Base-by-base conservation (phyloP, 2,888 invertebrate species). In the Seira ritae region DNA sequence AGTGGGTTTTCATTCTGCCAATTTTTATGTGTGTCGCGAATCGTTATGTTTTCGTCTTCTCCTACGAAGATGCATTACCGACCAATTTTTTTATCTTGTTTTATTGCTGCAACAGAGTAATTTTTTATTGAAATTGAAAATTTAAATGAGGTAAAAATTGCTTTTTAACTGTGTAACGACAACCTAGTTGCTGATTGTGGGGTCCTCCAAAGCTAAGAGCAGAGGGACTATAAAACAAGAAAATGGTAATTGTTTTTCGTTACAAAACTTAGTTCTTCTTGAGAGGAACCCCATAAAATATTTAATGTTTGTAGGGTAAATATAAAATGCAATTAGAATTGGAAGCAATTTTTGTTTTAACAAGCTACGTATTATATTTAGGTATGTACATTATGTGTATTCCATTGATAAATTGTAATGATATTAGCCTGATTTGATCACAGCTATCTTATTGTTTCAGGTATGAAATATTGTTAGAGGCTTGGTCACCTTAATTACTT, bases 51-150 rank as follows among this genome's bases (percentile, higher is more conserved):
- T 42, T 42, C n/a, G n/a, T n/a, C n/a, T n/a, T n/a, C n/a, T n/a
- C n/a, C 12, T 42, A 8, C 12, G 42, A 42, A 42, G 42, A 42
- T 42, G 42, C 42, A 42, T 42, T n/a, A 42, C 12, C 6, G 42
- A n/a, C n/a, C 12, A 42, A 42, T 42, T 12, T 42, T 12, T 15
- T n/a, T n/a, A 50, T 31, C 50, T 50, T 50, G 50, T 50, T 50
- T 50, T 50, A 50, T 50, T 50, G 17, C 50, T 2, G 2, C 50
- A 50, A 50, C 50, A 50, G 12, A 50, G 50, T 50, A 50, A 50
- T 50, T 50, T 50, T 50, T 50, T 50, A 50, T 50, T 50, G 50
- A 50, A 50, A 50, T 50, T 50, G 50, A 50, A 50, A 50, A 50
- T 50, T 50, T 50, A 50, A 50, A 50, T 50, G 50, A 50, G 50